Evolutionary conservation across 2,888 invertebrate genomes (phyloP).

Genomic region (Chaitophorus viminalis): DNA sequence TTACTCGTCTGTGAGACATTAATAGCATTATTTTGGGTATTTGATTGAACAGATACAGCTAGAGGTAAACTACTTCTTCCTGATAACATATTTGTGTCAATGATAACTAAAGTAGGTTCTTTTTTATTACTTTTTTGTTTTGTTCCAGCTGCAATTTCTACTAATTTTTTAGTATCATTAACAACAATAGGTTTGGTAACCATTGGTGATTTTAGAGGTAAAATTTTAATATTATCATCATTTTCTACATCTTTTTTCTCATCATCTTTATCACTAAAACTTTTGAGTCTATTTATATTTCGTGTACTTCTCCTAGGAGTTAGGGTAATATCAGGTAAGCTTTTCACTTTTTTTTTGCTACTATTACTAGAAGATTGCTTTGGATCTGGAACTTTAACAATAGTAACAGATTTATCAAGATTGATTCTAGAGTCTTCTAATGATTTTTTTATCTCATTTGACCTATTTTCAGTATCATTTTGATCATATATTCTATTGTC

Average conservation of each 20-base stretch:
- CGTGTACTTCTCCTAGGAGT: conserved; percentile 72
- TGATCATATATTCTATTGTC: conserved; percentile 46
- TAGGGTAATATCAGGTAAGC: conserved; percentile 54
- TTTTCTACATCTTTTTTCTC: conserved; percentile 65
- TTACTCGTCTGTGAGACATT: conserved; percentile 33
- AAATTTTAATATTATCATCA: conserved; percentile 56
- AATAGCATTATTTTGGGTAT: conserved; percentile 27
- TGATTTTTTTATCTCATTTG: conserved; percentile 59
- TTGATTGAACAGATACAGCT: conserved; percentile 62
- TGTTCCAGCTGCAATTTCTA: conserved; percentile 76
- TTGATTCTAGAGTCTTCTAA: conserved; percentile 54
- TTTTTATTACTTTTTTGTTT: conserved; percentile 72
- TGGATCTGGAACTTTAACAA: conserved; percentile 58
- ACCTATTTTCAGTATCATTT: conserved; percentile 54
- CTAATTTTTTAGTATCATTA: conserved; percentile 77
- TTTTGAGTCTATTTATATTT: conserved; percentile 72
- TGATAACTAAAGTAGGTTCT: conserved; percentile 81
- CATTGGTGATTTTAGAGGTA: conserved; percentile 66
- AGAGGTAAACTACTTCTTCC: conserved; percentile 73
- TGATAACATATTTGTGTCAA: conserved; percentile 79
- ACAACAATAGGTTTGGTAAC: conserved; percentile 73
- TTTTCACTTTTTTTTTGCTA: conserved; percentile 53
- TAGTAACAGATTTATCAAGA: conserved; percentile 59
- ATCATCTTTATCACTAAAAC: conserved; percentile 68
- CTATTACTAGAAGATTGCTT: conserved; percentile 38